Evolutionary conservation across 2,888 invertebrate genomes (phyloP), one percentile per base, ranked within the genome.

Genomic region (Alviniconcha strummeri): DNA sequence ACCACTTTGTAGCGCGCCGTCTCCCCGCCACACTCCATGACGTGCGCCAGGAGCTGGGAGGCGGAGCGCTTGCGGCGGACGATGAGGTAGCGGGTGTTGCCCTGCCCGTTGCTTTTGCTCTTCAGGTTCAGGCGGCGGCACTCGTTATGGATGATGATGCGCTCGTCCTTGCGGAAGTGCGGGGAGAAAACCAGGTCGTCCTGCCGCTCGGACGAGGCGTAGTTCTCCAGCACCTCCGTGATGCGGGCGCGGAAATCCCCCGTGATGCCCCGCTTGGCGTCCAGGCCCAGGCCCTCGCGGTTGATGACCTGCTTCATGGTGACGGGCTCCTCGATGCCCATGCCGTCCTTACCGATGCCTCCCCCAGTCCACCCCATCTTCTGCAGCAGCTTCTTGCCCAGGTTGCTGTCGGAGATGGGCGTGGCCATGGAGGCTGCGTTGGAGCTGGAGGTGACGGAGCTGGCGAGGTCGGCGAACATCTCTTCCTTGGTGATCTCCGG

Each of bases 311-410:
- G 86, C 13, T 88, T 88, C 55, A 88, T 76, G 4, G 87, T 91
- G 0, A 95, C 94, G 55, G 96, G 96, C 86, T 96, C 96, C 0
- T 94, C 95, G 67, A 96, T 95, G 0, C 96, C 96, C 78, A 95
- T 94, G 0, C 93, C 93, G 1, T 95, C 93, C 1, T 94, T 94
- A 0, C 96, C 96, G 4, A 96, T 93, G 0, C 96, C 96, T 7
- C 96, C 96, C 3, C 96, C 96, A 6, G 94, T 93, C 96, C 96
- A 96, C 0, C 96, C 96, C 96, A 96, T 96, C 83, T 95, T 93
- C 69, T 94, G 94, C 95, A 96, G 95, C 93, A 96, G 89, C 88
- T 95, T 95, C 79, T 93, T 94, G 13, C 95, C 95, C 77, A 95
- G 92, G 88, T 95, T 95, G 84, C 94, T 93, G 4, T 94, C 93